These are phyloP conservation scores for Anoura caudifer DNA, from an alignment of 2,113 vertebrate genomes.

Conservation along the genomic window DNA sequence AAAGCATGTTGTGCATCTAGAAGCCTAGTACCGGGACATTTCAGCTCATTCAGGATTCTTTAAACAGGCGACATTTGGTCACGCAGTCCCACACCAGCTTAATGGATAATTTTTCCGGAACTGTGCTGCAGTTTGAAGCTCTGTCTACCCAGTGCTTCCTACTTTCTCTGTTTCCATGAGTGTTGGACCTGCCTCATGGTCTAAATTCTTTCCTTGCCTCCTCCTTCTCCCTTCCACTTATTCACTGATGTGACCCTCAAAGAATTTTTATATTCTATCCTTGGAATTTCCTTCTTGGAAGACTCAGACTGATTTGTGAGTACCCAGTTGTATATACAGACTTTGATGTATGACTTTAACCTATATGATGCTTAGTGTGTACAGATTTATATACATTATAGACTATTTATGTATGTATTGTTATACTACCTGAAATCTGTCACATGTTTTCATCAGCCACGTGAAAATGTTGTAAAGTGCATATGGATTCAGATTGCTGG, in stretches of 20 bases:
- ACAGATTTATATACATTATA: neutral
- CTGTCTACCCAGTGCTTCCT: neutral
- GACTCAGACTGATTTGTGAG: neutral
- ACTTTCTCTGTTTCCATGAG: neutral
- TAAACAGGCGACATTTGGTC: neutral
- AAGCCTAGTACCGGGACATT: neutral
- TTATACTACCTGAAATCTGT: neutral
- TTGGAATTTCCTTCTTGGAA: neutral
- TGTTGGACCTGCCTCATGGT: neutral
- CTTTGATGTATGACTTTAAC: neutral
- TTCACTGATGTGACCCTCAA: neutral
- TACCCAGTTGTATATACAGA: neutral
- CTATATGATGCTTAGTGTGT: neutral
- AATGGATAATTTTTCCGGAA: neutral
- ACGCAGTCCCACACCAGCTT: neutral
- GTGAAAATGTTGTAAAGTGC: neutral
- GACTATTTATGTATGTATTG: neutral
- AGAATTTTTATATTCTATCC: neutral
- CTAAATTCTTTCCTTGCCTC: neutral
- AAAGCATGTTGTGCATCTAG: neutral
- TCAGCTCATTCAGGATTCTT: neutral
- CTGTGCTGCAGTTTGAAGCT: neutral
- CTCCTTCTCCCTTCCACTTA: neutral
- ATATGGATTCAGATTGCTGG: neutral
- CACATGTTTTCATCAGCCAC: neutral